These are phyloP conservation scores for Brachypteracias leptosomus DNA, from an alignment of 2,113 vertebrate genomes.

Conservation along the genomic window DNA sequence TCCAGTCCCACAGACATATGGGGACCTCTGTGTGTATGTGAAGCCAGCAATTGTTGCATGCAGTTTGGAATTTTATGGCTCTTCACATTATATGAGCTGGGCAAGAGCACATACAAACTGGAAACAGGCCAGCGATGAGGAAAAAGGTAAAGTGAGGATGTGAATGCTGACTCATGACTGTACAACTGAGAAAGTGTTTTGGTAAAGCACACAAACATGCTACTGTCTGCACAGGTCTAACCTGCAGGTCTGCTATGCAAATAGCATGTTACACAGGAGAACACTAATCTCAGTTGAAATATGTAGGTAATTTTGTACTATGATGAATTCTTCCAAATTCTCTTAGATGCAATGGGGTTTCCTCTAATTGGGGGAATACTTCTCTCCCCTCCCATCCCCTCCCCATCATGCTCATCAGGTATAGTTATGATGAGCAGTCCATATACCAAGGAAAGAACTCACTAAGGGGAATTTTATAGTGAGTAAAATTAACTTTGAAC, in stretches of 20 bases:
- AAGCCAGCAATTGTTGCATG: background rate
- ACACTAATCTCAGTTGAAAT: background rate
- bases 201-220: constrained; percentile 8
- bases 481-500: background rate
- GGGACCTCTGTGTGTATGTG: background rate
- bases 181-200: constrained; percentile 44
- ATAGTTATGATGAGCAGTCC: background rate
- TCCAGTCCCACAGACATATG: background rate
- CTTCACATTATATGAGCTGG: background rate
- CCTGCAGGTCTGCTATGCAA: constrained; percentile 38
- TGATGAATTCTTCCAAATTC: background rate
- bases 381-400: background rate
- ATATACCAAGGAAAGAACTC: background rate
- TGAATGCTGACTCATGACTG: background rate
- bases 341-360: background rate
- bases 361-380: background rate
- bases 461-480: background rate
- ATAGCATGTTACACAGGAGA: background rate
- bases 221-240: constrained; percentile 47
- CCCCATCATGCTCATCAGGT: background rate
- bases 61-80: background rate
- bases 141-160: background rate
- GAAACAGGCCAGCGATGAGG: background rate
- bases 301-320: background rate
- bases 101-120: background rate